phyloP scores from a whole-genome alignment of 2,113 vertebrate species.

The Sakesphorus luctuosus region DNA sequence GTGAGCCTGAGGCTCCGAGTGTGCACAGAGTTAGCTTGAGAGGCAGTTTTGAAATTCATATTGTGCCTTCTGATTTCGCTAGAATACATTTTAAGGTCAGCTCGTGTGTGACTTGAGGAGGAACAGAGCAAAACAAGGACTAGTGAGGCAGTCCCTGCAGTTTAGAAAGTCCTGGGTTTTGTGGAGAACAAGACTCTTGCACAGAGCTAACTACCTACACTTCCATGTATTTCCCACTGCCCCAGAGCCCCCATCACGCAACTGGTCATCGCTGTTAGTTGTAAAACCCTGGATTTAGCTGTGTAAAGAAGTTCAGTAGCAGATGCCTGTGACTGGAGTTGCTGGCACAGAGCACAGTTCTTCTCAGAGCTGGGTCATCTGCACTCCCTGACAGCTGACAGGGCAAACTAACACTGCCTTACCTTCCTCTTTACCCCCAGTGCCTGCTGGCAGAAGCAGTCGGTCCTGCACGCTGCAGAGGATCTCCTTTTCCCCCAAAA shows the following conservation, averaged over 20 bases:
- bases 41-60: not conserved
- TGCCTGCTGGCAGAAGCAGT: slow-evolving; percentile 34
- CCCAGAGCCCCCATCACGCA: not conserved
- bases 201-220: not conserved
- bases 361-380: slow-evolving; percentile 3
- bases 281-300: slow-evolving; percentile 21
- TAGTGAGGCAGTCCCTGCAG: not conserved
- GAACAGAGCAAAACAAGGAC: not conserved
- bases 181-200: not conserved
- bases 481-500: slow-evolving; percentile 65
- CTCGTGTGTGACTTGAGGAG: not conserved
- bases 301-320: slow-evolving; percentile 29
- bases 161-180: not conserved
- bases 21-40: not conserved
- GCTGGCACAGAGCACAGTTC: not conserved
- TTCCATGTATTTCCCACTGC: not conserved
- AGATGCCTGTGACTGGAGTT: slow-evolving; percentile 15
- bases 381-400: not conserved
- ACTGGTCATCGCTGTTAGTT: not conserved
- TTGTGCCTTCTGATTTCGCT: not conserved
- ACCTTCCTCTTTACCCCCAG: slow-evolving; percentile 29
- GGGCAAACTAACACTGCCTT: not conserved
- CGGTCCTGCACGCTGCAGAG: slow-evolving; percentile 21
- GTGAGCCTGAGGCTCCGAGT: not conserved
- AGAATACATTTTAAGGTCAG: not conserved